phyloP scores from a whole-genome alignment of 2,888 invertebrate species.

The Drosophila kambysellisi region DNA sequence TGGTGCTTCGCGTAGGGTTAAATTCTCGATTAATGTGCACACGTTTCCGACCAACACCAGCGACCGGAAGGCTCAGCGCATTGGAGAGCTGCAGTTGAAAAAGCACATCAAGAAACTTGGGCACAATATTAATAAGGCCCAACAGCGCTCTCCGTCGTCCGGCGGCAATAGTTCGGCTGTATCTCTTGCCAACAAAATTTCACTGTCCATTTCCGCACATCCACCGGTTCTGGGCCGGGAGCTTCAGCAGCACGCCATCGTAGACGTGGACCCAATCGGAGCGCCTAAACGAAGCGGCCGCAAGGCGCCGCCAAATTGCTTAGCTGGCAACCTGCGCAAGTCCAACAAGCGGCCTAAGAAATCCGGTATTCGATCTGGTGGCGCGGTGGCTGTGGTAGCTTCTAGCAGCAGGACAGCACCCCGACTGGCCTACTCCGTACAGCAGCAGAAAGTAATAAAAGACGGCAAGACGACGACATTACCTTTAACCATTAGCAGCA shows the following conservation, averaged over 20 bases:
- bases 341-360: slow-evolving; percentile 21
- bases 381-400: neutral
- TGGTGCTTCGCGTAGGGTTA: slow-evolving; percentile 51
- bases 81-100: slow-evolving; percentile 55
- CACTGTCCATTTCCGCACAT: slow-evolving; percentile 19
- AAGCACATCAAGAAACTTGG: slow-evolving; percentile 50
- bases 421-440: slow-evolving; percentile 45
- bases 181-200: slow-evolving; percentile 14
- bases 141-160: slow-evolving; percentile 6
- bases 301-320: neutral
- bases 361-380: slow-evolving; percentile 8
- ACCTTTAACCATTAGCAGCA: neutral
- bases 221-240: slow-evolving; percentile 1
- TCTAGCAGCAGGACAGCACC: slow-evolving; percentile 9
- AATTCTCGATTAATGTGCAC: slow-evolving; percentile 60
- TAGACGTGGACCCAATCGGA: slow-evolving; percentile 11
- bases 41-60: slow-evolving; percentile 43
- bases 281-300: neutral
- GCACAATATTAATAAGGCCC: slow-evolving; percentile 7
- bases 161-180: slow-evolving; percentile 6
- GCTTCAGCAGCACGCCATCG: slow-evolving; percentile 17
- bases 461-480: neutral
- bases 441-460: slow-evolving; percentile 8
- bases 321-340: neutral
- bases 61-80: slow-evolving; percentile 34